A percentile compares a stretch with the other conserved stretches of the same genome.
phyloP scores from a whole-genome alignment of 2,797 vertebrate genomes.

The Emydoidea blandingii region DNA sequence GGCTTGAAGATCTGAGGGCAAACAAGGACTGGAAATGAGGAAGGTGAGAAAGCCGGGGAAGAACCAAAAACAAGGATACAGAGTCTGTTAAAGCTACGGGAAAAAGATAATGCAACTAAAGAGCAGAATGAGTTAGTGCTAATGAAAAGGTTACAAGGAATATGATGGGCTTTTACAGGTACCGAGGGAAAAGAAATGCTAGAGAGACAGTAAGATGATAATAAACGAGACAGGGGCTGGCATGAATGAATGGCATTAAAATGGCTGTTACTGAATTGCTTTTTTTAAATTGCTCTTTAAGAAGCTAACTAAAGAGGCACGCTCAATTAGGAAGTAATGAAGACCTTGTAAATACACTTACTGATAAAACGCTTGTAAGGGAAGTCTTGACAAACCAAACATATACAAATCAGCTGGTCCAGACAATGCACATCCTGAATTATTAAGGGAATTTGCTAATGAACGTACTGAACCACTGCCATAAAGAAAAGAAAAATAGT shows the following conservation, averaged over 20 bases:
- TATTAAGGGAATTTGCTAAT: conserved; percentile 63
- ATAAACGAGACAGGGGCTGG: conserved; percentile 52
- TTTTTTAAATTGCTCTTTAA: conserved; percentile 77
- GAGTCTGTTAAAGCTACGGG: too few relatives aligned
- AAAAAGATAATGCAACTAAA: too few relatives aligned
- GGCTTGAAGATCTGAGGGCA: too few relatives aligned
- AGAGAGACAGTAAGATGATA: conserved; percentile 55
- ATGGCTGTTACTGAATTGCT: conserved; percentile 69
- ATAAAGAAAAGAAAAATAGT: conserved; percentile 42
- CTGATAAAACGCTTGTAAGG: conserved; percentile 77
- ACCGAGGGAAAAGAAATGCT: neutral
- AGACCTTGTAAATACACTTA: conserved; percentile 82
- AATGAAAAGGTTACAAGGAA: neutral
- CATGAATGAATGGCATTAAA: conserved; percentile 66
- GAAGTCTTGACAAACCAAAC: conserved; percentile 72
- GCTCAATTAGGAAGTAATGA: conserved; percentile 83
- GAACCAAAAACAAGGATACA: too few relatives aligned
- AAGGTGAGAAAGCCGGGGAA: too few relatives aligned
- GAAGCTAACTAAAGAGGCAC: conserved; percentile 79
- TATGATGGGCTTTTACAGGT: conserved; percentile 44
- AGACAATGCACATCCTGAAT: conserved; percentile 45
- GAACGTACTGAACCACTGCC: conserved; percentile 11
- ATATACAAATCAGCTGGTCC: conserved; percentile 61
- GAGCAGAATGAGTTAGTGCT: too few relatives aligned
- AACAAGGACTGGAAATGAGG: too few relatives aligned